Conservation (phyloP, 2,797 vertebrate species). For the Heteromormyrus szaboi region DNA sequence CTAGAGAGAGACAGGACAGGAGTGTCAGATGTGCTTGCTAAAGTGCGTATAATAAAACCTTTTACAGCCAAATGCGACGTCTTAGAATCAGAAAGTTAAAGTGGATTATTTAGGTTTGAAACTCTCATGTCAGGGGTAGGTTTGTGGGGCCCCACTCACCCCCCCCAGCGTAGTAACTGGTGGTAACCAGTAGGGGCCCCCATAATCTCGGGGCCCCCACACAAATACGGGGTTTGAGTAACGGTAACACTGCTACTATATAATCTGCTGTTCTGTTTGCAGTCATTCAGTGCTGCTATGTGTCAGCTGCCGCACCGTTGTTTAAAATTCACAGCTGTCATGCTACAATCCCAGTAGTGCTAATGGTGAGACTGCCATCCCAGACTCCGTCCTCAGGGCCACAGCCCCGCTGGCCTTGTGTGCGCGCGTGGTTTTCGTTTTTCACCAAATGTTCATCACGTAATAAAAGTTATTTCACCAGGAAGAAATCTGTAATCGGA, state of each 20-base stretch:
- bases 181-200: background rate
- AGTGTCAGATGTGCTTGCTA: background rate
- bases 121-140: background rate
- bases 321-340: background rate
- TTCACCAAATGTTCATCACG: background rate
- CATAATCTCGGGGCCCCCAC: background rate
- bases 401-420: background rate
- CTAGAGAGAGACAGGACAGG: background rate
- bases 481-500: background rate
- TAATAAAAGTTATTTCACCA: background rate
- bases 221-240: background rate
- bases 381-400: background rate
- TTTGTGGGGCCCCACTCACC: background rate
- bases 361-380: background rate
- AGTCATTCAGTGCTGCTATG: background rate
- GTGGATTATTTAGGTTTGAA: background rate
- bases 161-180: background rate
- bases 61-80: background rate
- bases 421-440: no score
- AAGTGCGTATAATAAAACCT: background rate
- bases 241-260: background rate
- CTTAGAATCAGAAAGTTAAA: background rate
- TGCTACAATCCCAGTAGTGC: background rate
- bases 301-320: background rate
- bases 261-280: background rate